These are phyloP conservation scores for Cotesia typhae DNA, from an alignment of 1,140 invertebrate genomes.

Conservation along the genomic window DNA sequence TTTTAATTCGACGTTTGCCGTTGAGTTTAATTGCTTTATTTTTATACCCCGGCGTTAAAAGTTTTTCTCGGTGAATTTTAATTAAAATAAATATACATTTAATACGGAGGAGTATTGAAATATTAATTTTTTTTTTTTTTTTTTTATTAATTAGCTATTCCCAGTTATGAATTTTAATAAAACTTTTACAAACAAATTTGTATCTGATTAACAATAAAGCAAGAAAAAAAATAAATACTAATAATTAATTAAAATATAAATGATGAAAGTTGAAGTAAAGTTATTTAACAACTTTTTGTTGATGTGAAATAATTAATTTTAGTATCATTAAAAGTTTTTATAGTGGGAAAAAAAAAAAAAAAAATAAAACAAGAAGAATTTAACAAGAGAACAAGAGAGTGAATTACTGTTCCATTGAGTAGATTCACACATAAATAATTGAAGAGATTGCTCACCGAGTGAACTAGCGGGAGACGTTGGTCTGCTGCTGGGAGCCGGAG, in stretches of 20 bases:
- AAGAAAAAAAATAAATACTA: too few species aligned
- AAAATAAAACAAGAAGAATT: background rate
- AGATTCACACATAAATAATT: constrained; percentile 30
- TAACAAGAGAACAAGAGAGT: background rate
- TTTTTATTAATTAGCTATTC: background rate
- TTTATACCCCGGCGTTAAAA: background rate
- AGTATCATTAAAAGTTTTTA: too few species aligned
- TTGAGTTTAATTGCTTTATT: background rate
- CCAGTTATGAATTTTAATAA: constrained; percentile 4
- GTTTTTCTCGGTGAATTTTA: constrained; percentile 3
- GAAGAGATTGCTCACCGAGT: constrained; percentile 49
- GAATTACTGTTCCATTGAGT: background rate
- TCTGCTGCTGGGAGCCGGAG: constrained; percentile 61
- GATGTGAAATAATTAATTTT: too few species aligned
- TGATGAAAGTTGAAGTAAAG: background rate
- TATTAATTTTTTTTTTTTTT: background rate
- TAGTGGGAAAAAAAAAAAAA: background rate
- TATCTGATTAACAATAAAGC: too few species aligned
- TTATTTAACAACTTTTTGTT: background rate
- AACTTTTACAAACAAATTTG: background rate
- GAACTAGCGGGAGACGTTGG: constrained; percentile 60
- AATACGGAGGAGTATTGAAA: background rate
- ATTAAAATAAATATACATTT: constrained; percentile 11
- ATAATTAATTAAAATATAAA: too few species aligned
- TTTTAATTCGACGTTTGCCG: constrained; percentile 19